Conservation (phyloP, 2,113 vertebrate genomes). For the Scalopus aquaticus region DNA sequence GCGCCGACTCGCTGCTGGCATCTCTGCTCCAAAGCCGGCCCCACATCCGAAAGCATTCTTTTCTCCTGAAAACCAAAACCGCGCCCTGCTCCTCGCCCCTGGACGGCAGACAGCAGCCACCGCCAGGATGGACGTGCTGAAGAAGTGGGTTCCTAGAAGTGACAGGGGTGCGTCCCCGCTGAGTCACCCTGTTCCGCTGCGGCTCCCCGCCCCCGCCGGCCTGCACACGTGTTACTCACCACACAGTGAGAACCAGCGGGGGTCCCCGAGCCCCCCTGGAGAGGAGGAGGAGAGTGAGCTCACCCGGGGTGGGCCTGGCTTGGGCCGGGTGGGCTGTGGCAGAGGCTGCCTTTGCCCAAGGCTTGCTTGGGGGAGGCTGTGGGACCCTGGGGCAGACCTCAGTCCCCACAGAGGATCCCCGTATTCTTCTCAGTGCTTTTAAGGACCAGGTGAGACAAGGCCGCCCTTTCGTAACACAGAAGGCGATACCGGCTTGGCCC, state of each 20-base stretch:
- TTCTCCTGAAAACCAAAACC: neutral
- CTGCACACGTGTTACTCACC: neutral
- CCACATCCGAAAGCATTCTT: neutral
- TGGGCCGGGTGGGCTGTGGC: neutral
- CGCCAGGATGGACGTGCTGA: neutral
- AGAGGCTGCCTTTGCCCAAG: neutral
- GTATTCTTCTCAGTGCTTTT: no score
- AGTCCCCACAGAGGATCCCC: no score
- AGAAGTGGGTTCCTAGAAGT: slow-evolving; percentile 52
- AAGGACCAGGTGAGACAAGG: no score
- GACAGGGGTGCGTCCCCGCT: neutral
- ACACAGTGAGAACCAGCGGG: neutral
- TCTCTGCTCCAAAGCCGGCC: neutral
- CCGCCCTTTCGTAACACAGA: no score
- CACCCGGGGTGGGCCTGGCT: neutral
- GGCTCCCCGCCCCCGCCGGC: neutral
- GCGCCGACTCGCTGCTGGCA: no score
- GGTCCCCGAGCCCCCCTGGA: neutral
- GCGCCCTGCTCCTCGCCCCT: neutral
- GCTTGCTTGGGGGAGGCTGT: neutral
- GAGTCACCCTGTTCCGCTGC: slow-evolving; percentile 27
- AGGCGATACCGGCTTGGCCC: no score
- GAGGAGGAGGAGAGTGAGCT: neutral
- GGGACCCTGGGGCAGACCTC: neutral
- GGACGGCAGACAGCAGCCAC: neutral